phyloP scores from a whole-genome alignment of 2,113 vertebrate species.

The Percina caprodes region DNA sequence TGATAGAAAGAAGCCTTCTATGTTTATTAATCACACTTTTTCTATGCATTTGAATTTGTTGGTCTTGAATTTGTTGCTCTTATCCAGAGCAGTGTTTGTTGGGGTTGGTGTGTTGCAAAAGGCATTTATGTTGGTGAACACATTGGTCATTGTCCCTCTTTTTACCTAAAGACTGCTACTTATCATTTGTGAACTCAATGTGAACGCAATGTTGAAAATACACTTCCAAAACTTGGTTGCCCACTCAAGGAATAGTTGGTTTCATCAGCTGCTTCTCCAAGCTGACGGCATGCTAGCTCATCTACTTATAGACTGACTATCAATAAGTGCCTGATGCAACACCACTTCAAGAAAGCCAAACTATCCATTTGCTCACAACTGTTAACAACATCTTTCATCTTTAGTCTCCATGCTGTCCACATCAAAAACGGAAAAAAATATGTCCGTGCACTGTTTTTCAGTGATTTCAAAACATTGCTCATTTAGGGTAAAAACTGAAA shows the following conservation, averaged over 20 bases:
- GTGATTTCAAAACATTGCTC: not conserved
- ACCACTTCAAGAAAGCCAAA: no score
- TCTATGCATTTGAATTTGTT: slow-evolving; percentile 4
- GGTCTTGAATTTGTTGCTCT: slow-evolving; percentile 4
- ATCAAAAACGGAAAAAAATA: not conserved
- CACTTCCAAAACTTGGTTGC: not conserved
- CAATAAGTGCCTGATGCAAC: no score
- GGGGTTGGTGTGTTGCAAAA: not conserved
- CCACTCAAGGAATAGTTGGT: not conserved
- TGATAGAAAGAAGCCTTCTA: slow-evolving; percentile 37
- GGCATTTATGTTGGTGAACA: not conserved
- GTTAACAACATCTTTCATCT: not conserved
- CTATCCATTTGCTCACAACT: no score
- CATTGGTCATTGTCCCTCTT: not conserved
- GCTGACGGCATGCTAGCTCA: no score
- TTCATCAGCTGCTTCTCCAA: not conserved
- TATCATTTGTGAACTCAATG: not conserved
- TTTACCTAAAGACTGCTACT: not conserved
- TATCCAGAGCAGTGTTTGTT: not conserved
- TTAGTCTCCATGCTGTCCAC: not conserved
- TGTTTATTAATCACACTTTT: slow-evolving; percentile 13
- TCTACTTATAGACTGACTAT: no score
- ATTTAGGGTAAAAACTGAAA: not conserved
- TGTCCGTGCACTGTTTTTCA: not conserved
- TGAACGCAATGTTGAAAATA: no score